Base-by-base conservation (phyloP, 2,113 vertebrate species). In the Nothoprocta pentlandii region DNA sequence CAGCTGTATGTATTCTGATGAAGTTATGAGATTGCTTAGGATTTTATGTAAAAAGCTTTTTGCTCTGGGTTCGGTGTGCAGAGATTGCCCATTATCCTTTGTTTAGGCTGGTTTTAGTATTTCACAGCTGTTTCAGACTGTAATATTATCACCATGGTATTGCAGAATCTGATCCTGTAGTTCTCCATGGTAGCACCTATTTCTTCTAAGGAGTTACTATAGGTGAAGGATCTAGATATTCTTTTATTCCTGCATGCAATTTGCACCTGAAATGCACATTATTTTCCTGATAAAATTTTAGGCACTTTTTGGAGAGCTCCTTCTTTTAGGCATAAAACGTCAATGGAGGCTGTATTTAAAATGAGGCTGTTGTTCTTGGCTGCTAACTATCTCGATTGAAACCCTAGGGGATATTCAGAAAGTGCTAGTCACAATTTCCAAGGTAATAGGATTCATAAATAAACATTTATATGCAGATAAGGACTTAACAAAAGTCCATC, bases 391-490 rank as follows among this genome's bases (percentile, higher is more conserved):
- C 54, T 75, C 71, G 90, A 77, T 64, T 94, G 89, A 96, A 92
- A 75, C 93, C 83, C 92, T 75, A 77, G 92, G 91, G 94, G 93
- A 88, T 95, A 92, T 80, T 69, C 69, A 73, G 69, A 82, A 94
- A 91, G 71, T 1, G 0, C 68, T 75, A 85, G 95, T 87, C 94
- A 92, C 93, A 94, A 20, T 94, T 95, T 91, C 1, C 5, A 15
- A 47, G 51, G 79, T 96, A 95, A 96, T 91, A 85, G 79, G 87
- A 83, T 95, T 73, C 91, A 91, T 94, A 96, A 97, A 95, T 92
- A 96, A 94, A 93, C 85, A 93, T 94, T 81, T 90, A 1, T 91
- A 80, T 92, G 91, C 81, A 94, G 94, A 94, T 92, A 91, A 94
- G 82, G 71, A 74, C 68, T 91, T 90, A 91, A 71, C 42, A 94